Conservation (phyloP, 2,113 vertebrate species). For the Agelaius tricolor region DNA sequence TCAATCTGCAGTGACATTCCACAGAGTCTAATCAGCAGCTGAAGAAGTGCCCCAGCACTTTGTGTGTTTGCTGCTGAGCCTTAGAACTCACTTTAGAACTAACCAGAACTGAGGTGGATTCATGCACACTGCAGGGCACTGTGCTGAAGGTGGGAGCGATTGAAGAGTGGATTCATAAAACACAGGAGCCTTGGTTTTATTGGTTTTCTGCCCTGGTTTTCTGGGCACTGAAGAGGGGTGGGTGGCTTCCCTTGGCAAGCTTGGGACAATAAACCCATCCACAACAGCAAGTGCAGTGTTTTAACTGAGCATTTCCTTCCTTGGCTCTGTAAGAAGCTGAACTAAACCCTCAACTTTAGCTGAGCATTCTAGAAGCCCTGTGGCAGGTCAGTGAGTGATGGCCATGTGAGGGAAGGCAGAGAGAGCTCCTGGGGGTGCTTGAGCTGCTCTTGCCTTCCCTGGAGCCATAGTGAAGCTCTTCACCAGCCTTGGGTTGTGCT, state of each 20-base stretch:
- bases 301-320: too few species aligned
- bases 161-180: neutral
- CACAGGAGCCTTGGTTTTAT: neutral
- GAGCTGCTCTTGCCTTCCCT: neutral
- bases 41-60: neutral
- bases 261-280: too few species aligned
- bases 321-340: neutral
- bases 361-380: neutral
- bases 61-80: neutral
- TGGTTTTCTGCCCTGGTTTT: neutral
- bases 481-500: neutral
- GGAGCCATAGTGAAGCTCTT: neutral
- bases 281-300: rapidly evolving
- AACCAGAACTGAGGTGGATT: neutral
- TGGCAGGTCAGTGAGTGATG: neutral
- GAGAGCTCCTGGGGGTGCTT: neutral
- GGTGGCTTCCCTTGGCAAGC: neutral
- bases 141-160: neutral
- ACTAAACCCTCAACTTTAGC: neutral
- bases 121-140: rapidly evolving
- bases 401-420: neutral
- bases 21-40: neutral
- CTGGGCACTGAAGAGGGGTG: neutral
- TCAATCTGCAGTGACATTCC: neutral
- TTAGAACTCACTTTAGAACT: neutral